phyloP scores from a whole-genome alignment of 2,797 vertebrate genomes.

The Bothrops alternatus region DNA sequence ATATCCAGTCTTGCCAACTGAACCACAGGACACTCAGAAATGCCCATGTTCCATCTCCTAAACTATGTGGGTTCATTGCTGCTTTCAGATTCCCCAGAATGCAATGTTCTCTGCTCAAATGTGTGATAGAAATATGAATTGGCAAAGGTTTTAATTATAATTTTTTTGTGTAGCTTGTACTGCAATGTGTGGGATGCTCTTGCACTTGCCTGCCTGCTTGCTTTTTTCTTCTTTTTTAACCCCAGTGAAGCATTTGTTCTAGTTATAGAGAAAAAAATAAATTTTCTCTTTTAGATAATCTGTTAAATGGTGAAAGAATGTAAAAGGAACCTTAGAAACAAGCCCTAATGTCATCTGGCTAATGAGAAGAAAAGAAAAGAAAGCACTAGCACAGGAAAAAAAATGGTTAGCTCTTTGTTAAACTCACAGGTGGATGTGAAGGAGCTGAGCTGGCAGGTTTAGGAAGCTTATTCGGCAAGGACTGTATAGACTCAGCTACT shows the following conservation, averaged over 20 bases:
- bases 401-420: neutral
- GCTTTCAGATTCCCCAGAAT: neutral
- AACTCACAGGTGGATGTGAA: neutral
- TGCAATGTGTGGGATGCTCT: neutral
- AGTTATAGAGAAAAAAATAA: rapidly evolving
- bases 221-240: neutral
- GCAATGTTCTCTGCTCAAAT: neutral
- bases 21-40: neutral
- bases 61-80: neutral
- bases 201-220: neutral
- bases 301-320: conserved; percentile 26
- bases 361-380: neutral
- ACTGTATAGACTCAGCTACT: too few species aligned
- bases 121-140: neutral
- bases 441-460: neutral
- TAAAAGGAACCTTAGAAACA: conserved; percentile 30
- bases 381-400: neutral
- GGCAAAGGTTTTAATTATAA: neutral
- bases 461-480: neutral
- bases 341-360: conserved; percentile 27
- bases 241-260: neutral
- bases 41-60: rapidly evolving
- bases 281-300: neutral
- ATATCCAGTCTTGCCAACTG: too few species aligned
- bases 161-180: conserved; percentile 6